Base-by-base conservation (phyloP, 1,140 invertebrate genomes). In the Charaxes varanes region DNA sequence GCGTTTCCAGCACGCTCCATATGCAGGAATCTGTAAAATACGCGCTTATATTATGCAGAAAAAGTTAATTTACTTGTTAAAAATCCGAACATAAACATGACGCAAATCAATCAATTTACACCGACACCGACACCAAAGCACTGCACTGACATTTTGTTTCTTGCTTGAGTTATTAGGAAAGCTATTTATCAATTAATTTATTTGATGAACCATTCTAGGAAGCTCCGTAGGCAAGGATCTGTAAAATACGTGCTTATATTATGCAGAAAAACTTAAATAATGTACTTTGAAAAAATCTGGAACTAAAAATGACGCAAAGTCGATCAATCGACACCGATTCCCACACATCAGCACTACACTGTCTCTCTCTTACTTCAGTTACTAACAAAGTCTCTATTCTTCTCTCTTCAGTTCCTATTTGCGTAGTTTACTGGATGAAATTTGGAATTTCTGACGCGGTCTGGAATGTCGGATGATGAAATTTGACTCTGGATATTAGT, bases 381-480 rank as follows among this genome's bases (percentile, higher is more conserved):
- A 62, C 63, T 73, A 64, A 62, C 46, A 60, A 65, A 70, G 62
- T n/a, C n/a, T n/a, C n/a, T n/a, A n/a, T n/a, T n/a, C n/a, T n/a
- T n/a, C n/a, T n/a, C n/a, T n/a, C n/a, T n/a, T n/a, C n/a, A n/a
- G n/a, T n/a, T n/a, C n/a, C n/a, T n/a, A n/a, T n/a, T n/a, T n/a
- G n/a, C n/a, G n/a, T n/a, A n/a, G n/a, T n/a, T n/a, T n/a, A n/a
- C n/a, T n/a, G n/a, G n/a, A n/a, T n/a, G n/a, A n/a, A n/a, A n/a
- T n/a, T n/a, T n/a, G n/a, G n/a, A n/a, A n/a, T n/a, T n/a, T n/a
- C n/a, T n/a, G n/a, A n/a, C n/a, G n/a, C n/a, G n/a, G n/a, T n/a
- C n/a, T n/a, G n/a, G n/a, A n/a, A n/a, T n/a, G n/a, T n/a, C n/a
- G n/a, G n/a, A n/a, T n/a, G n/a, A n/a, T n/a, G n/a, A n/a, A n/a